A percentile compares a stretch with the other conserved stretches of the same genome.
Conservation (phyloP, 2,888 invertebrate species). For the Heteromyza rotundicornis region DNA sequence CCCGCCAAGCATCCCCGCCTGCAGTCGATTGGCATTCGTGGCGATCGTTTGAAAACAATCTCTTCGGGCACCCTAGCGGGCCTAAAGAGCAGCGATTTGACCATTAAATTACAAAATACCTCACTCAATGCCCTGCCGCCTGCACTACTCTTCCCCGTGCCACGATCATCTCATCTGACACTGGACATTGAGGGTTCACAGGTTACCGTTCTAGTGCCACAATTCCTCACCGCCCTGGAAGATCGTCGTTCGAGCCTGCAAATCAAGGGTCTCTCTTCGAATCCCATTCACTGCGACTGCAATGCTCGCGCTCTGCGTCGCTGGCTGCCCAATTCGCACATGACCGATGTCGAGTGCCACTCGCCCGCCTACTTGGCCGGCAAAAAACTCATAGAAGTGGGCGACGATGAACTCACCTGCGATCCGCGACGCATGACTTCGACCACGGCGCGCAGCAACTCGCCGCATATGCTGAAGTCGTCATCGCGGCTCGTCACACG, state of each 20-base stretch:
- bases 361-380: conserved; percentile 75
- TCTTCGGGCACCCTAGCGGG: conserved; percentile 86
- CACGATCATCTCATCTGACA: conserved; percentile 80
- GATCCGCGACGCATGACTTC: conserved; percentile 69
- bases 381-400: conserved; percentile 74
- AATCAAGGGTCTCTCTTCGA: conserved; percentile 76
- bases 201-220: conserved; percentile 77
- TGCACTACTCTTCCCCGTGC: conserved; percentile 84
- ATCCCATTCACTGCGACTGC: conserved; percentile 87
- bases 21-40: conserved; percentile 75
- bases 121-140: conserved; percentile 80
- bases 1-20: conserved; percentile 80
- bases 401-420: conserved; percentile 83
- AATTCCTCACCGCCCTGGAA: conserved; percentile 80
- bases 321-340: conserved; percentile 74
- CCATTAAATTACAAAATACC: conserved; percentile 80
- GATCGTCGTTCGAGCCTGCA: conserved; percentile 79
- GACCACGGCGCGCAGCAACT: conserved; percentile 45
- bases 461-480: conserved; percentile 46
- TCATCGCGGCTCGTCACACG: conserved; percentile 62
- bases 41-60: conserved; percentile 75
- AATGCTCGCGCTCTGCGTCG: conserved; percentile 78
- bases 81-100: conserved; percentile 74
- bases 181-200: conserved; percentile 82
- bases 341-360: conserved; percentile 70